Percentiles rank a stretch among this genome's conserved stretches.
phyloP scores from a whole-genome alignment of 2,797 vertebrate species.

The Artibeus lituratus region DNA sequence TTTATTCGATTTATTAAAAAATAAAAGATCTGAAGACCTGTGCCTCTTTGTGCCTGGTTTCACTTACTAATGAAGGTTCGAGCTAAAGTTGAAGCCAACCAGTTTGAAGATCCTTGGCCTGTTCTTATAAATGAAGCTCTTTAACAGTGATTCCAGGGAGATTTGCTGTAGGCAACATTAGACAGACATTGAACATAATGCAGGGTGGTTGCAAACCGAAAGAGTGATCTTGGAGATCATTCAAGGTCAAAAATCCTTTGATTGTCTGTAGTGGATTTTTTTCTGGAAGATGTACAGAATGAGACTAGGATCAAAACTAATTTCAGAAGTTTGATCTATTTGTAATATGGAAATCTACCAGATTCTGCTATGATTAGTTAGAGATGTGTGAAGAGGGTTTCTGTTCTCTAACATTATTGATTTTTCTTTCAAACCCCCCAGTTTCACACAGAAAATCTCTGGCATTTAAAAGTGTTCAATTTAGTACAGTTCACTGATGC shows the following conservation, averaged over 20 bases:
- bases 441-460: conserved; percentile 68
- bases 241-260: conserved; percentile 46
- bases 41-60: conserved; percentile 65
- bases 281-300: conserved; percentile 41
- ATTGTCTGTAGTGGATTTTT: conserved; percentile 39
- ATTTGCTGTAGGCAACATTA: conserved; percentile 35
- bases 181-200: conserved; percentile 23
- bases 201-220: neutral
- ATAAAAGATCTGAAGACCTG: conserved; percentile 58
- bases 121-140: conserved; percentile 41
- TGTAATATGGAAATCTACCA: conserved; percentile 68
- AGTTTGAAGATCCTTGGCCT: conserved; percentile 52
- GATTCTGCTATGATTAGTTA: conserved; percentile 69
- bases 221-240: conserved; percentile 22
- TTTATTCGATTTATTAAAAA: conserved; percentile 69
- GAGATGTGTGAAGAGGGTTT: conserved; percentile 62
- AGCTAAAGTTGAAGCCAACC: conserved; percentile 50
- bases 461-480: conserved; percentile 70
- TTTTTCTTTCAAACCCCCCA: conserved; percentile 63
- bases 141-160: conserved; percentile 56
- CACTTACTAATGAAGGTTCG: conserved; percentile 67
- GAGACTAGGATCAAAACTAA: conserved; percentile 66
- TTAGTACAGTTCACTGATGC: conserved; percentile 67
- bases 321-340: conserved; percentile 71
- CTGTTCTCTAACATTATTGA: conserved; percentile 61